Conservation (phyloP, 2,797 vertebrate species). For the Ctenosaura bakeri region DNA sequence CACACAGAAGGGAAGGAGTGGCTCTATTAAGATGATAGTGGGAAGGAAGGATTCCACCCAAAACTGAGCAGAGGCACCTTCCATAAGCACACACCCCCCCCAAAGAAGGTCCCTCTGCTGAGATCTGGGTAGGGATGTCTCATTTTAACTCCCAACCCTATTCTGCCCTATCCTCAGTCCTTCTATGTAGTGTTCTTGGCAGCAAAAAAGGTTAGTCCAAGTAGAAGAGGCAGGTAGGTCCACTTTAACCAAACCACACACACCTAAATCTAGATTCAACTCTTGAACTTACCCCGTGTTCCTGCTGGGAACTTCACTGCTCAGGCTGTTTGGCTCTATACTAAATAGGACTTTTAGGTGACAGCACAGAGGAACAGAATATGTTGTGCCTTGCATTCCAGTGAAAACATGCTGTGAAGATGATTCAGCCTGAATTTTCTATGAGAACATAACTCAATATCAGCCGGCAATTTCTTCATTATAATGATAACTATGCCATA, state of each 20-base stretch:
- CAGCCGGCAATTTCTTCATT: slow-evolving; percentile 68
- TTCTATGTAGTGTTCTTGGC: background rate
- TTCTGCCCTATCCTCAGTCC: background rate
- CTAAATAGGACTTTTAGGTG: slow-evolving; percentile 46
- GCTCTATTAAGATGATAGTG: no score
- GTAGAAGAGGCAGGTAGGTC: background rate
- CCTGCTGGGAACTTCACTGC: background rate
- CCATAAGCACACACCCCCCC: no score
- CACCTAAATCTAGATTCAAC: background rate
- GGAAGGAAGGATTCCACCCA: no score
- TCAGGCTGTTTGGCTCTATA: background rate
- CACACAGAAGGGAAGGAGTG: no score
- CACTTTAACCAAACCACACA: background rate
- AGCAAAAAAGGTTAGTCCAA: background rate
- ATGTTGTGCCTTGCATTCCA: slow-evolving; percentile 73
- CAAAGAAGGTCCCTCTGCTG: background rate
- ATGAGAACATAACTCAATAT: slow-evolving; percentile 70
- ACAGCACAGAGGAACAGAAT: slow-evolving; percentile 73
- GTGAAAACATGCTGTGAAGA: slow-evolving; percentile 75
- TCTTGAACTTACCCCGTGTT: background rate
- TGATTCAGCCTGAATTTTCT: slow-evolving; percentile 76
- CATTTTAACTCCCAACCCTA: background rate
- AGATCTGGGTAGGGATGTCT: background rate
- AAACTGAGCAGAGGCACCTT: no score
- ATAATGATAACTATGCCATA: slow-evolving; percentile 67